These are phyloP conservation scores for Podabrus alpinus DNA, from an alignment of 2,888 invertebrate species.

Conservation along the genomic window DNA sequence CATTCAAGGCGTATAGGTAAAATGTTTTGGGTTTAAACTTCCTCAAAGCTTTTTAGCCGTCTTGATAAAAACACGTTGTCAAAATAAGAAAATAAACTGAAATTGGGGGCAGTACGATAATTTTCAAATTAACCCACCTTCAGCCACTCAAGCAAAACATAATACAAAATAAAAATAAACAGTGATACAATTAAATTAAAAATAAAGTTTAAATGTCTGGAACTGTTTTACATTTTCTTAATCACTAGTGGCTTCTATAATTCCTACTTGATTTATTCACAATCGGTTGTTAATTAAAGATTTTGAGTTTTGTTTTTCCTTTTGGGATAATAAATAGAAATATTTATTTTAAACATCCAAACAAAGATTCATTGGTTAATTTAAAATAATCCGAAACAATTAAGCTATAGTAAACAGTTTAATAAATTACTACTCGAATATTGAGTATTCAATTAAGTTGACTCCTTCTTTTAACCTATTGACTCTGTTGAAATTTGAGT, in stretches of 20 bases:
- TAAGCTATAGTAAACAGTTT: background rate
- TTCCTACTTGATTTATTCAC: background rate
- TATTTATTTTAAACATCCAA: background rate
- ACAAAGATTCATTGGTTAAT: background rate
- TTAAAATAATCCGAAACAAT: background rate
- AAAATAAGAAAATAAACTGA: background rate
- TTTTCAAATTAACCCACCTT: too few species aligned
- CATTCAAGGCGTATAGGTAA: background rate
- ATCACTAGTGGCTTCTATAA: background rate
- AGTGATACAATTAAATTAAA: background rate
- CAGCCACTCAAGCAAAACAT: background rate
- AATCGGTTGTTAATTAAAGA: background rate
- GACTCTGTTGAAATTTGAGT: background rate
- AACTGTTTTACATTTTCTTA: background rate
- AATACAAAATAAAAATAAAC: background rate
- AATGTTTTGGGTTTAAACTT: background rate
- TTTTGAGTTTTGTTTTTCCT: background rate
- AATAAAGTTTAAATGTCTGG: background rate
- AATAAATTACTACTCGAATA: background rate
- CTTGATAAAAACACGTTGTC: background rate
- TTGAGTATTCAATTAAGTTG: background rate
- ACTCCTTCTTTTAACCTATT: background rate
- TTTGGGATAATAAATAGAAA: background rate
- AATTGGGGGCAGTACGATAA: too few species aligned
- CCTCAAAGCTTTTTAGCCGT: background rate